Evolutionary conservation across 2,888 invertebrate species (phyloP).

Genomic region (Campoletis raptor): DNA sequence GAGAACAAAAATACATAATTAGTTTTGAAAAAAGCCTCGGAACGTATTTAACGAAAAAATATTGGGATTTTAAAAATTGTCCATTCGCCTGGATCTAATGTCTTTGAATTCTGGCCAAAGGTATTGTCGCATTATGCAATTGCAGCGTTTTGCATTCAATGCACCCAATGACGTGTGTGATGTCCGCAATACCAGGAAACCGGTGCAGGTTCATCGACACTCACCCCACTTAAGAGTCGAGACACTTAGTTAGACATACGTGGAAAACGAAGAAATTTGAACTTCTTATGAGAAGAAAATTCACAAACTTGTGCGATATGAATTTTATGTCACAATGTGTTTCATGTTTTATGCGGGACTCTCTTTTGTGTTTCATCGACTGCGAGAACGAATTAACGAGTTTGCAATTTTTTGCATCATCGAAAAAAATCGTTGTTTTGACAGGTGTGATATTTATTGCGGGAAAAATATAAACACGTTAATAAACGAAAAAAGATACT

Average conservation of each 20-base stretch:
- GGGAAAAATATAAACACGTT: background rate
- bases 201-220: constrained; percentile 78
- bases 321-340: background rate
- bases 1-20: background rate
- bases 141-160: constrained; percentile 77
- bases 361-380: background rate
- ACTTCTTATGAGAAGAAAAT: constrained; percentile 72
- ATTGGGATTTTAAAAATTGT: background rate
- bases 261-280: constrained; percentile 38
- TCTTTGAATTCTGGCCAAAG: constrained; percentile 48
- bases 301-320: constrained; percentile 69
- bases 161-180: constrained; percentile 53
- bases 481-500: background rate
- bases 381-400: background rate
- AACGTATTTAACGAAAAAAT: background rate
- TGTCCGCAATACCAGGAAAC: constrained; percentile 72
- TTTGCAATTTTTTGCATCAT: background rate
- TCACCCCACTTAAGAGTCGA: constrained; percentile 23
- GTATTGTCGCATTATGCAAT: constrained; percentile 75
- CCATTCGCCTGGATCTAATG: background rate
- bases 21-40: background rate
- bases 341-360: background rate
- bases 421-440: background rate
- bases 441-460: background rate
- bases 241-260: constrained; percentile 2